These are phyloP conservation scores for Falco concolor DNA, from an alignment of 2,797 vertebrate species.

Conservation along the genomic window DNA sequence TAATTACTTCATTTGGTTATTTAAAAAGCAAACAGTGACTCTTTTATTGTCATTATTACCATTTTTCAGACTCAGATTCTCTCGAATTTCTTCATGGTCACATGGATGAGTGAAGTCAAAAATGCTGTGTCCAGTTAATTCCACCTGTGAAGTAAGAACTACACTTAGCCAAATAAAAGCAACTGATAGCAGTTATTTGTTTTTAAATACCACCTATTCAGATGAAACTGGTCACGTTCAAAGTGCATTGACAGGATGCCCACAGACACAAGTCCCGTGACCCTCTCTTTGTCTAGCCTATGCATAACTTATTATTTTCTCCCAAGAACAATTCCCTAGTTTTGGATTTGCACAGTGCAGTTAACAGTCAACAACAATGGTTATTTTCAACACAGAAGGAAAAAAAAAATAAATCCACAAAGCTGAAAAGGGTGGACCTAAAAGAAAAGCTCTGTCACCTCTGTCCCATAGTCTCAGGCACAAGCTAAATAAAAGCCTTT, in stretches of 20 bases:
- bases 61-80: conserved; percentile 91
- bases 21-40: not conserved
- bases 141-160: conserved; percentile 80
- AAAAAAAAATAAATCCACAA: not conserved
- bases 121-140: conserved; percentile 96
- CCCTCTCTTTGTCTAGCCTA: not conserved
- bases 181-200: not conserved
- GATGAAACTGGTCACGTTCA: not conserved
- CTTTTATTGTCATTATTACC: conserved; percentile 61
- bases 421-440: not conserved
- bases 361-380: not conserved
- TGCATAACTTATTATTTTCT: not conserved
- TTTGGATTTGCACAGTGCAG: not conserved
- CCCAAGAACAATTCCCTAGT: not conserved
- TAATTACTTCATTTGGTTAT: not conserved
- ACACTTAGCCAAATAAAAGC: not conserved
- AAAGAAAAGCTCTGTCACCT: not conserved
- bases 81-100: conserved; percentile 96
- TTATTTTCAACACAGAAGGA: not conserved
- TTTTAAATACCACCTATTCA: not conserved
- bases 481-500: not conserved
- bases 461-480: not conserved
- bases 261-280: not conserved
- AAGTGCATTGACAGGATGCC: not conserved
- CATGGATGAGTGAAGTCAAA: conserved; percentile 99